Evolutionary conservation across 1,140 invertebrate species (phyloP), one percentile per base, ranked within the genome.

Genomic region (Ganaspis sp.): DNA sequence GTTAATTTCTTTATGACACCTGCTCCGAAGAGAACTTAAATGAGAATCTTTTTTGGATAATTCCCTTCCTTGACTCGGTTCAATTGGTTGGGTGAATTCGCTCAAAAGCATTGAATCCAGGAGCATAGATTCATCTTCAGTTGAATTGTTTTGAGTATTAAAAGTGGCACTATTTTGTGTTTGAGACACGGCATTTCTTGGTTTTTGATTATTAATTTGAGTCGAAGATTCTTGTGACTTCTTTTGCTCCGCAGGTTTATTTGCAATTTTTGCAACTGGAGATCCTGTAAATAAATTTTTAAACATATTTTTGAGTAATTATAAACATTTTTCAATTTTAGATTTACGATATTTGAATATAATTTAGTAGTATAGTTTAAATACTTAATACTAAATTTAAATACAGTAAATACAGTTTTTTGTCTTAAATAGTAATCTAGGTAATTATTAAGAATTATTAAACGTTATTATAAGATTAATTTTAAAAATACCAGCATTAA

Each of bases 1-100:
- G 23, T 26, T 64, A n/a, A 26, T 64, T 64, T 64, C 58, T 73
- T 81, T 83, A 69, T 75, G 77, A 69, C 64, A 53, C 1, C 64
- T 38, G 54, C 71, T 11, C 74, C 45, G 69, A 17, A 64, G 15
- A 54, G n/a, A 0, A 42, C 21, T 54, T 21, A 15, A 4, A 12
- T 75, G 75, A 64, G 26, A 29, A 64, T 1, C 26, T 26, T 26
- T 64, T 34, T 64, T 26, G 2, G 58, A 64, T n/a, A 29, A 64
- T n/a, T 64, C 58, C 58, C n/a, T 9, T 12, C n/a, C 23, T 26
- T 29, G 26, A 64, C n/a, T 26, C 4, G 23, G 29, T 64, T 12
- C 21, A 34, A 4, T 26, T 17, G 23, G 1, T 29, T 26, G 58
- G 6, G 58, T 29, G n/a, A 64, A 64, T 64, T 64, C 26, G 6